Evolutionary conservation across 2,888 invertebrate species (phyloP).

Genomic region (Crocallis elinguaria): DNA sequence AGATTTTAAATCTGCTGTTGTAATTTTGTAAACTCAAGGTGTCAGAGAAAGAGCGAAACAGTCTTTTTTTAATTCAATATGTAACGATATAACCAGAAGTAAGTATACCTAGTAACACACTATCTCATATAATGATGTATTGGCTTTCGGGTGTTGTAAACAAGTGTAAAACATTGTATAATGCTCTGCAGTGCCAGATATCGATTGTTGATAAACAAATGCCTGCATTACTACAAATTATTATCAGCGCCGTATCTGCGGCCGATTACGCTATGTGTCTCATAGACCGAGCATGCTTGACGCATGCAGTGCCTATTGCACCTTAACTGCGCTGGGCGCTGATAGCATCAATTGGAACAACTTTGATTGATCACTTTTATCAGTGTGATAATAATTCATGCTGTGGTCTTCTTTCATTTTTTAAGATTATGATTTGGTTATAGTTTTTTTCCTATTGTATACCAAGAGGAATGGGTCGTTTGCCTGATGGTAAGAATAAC

Average conservation of each 20-base stretch:
- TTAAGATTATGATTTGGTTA: background rate
- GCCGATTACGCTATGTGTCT: background rate
- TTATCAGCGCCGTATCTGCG: background rate
- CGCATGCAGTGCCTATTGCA: too few species aligned
- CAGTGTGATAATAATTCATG: background rate
- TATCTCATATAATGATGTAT: background rate
- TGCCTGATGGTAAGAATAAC: too few species aligned
- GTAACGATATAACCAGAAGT: too few species aligned
- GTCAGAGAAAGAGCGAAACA: too few species aligned
- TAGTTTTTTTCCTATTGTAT: too few species aligned
- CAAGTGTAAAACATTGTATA: background rate
- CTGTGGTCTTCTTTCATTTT: background rate
- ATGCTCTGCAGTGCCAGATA: conserved; percentile 3
- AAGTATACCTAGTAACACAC: too few species aligned
- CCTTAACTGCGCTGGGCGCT: background rate
- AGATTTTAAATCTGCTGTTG: too few species aligned
- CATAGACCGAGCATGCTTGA: too few species aligned
- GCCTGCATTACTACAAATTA: conserved; percentile 17
- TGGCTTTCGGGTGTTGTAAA: background rate
- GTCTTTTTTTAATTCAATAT: too few species aligned
- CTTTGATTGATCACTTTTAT: conserved; percentile 9
- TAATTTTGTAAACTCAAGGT: too few species aligned
- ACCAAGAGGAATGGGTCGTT: too few species aligned
- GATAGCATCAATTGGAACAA: background rate
- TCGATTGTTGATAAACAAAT: conserved; percentile 13